Evolutionary conservation across 2,888 invertebrate genomes (phyloP).

Genomic region (Pachliopta kotzebuea): DNA sequence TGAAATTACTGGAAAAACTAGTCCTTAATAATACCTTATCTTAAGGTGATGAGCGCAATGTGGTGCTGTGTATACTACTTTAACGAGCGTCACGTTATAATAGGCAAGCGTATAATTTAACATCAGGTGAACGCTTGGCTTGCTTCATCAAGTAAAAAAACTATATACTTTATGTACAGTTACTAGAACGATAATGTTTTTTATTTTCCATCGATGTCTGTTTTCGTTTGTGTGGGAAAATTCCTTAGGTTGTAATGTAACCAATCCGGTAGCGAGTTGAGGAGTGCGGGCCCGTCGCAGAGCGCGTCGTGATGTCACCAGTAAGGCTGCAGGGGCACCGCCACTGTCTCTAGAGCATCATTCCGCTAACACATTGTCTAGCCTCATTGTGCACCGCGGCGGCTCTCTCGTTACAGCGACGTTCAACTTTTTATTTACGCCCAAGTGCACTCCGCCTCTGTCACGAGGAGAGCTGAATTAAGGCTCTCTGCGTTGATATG

Average conservation of each 20-base stretch:
- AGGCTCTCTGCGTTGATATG: conserved; percentile 76
- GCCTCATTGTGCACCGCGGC: conserved; percentile 67
- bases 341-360: conserved; percentile 66
- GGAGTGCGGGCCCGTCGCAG: not conserved
- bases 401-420: conserved; percentile 65
- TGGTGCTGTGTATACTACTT: no score
- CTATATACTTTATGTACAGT: no score
- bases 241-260: not conserved
- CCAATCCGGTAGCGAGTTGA: conserved; percentile 31
- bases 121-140: no score
- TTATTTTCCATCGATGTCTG: not conserved
- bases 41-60: no score
- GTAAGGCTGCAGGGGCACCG: conserved; percentile 53
- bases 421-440: conserved; percentile 79
- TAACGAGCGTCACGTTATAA: no score
- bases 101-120: no score
- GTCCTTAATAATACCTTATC: no score
- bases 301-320: conserved; percentile 3
- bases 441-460: conserved; percentile 75
- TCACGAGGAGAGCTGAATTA: conserved; percentile 75
- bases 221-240: conserved; percentile 3
- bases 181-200: not conserved
- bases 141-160: no score
- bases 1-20: no score
- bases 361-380: conserved; percentile 74